Base-by-base conservation (phyloP, 2,113 vertebrate species). In the Rhynchomys soricoides region DNA sequence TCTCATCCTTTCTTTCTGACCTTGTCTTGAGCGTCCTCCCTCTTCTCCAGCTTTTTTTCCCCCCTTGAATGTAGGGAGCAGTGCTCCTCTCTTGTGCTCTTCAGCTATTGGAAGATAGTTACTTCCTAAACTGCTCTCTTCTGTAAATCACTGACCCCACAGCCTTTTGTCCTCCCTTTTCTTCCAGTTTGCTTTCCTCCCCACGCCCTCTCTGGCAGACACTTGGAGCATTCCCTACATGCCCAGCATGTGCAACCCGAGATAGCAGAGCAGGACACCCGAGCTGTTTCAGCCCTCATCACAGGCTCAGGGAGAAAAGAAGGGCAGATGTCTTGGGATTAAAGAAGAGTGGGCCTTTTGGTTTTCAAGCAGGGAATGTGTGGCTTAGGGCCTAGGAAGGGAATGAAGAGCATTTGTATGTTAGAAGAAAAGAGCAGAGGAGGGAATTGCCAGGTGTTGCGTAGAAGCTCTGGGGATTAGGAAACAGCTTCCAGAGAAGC, bases 211-310 rank as follows among this genome's bases (percentile, higher is more conserved):
- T 92, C 94, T 97, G 97, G 95, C 95, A 95, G 71, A 93, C 93
- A 83, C 78, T 92, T 93, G 57, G 73, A 96, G 96, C 97, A 96
- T 97, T 98, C 96, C 97, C 97, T 96, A 37, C 97, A 96, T 97
- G 97, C 97, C 91, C 96, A 92, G 95, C 92, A 89, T 96, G 75
- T 96, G 97, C 97, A 97, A 97, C 96, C 97, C 45, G 94, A 98
- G 97, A 97, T 95, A 97, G 95, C 92, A 81, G 74, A 50, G 37
- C 94, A 91, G 91, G 97, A 97, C 90, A 97, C 96, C 90, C 55
- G 96, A 97, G 95, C 97, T 97, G 91, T 85, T 77, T 40, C 48
- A 0, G 93, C 75, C 77, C 34, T 92, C 89, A 50, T 89, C 78
- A 7, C 9, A 34, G 74, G 81, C 73, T 86, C 86, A 86, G 89